Conservation (phyloP, 2,888 invertebrate species). For the Subacronicta megacephala region DNA sequence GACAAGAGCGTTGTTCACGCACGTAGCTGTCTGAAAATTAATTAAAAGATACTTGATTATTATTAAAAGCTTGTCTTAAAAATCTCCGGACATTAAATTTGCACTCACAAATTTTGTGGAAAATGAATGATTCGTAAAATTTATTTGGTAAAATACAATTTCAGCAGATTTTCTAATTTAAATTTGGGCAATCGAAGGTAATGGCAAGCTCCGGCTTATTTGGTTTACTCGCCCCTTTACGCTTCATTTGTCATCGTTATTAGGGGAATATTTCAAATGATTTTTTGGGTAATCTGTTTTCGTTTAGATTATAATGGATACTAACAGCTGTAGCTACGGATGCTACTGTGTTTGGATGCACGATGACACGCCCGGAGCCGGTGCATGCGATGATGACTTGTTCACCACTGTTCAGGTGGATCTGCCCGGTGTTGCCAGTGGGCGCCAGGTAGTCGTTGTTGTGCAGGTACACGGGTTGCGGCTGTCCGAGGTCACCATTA, state of each 20-base stretch:
- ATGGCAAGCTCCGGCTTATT: background rate
- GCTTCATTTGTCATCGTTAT: background rate
- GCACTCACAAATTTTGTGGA: background rate
- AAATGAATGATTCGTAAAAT: background rate
- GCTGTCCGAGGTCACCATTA: constrained; percentile 86
- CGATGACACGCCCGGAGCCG: constrained; percentile 71
- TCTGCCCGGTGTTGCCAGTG: constrained; percentile 72
- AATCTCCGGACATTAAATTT: background rate
- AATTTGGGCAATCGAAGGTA: background rate
- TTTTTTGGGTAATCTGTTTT: background rate
- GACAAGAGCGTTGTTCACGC: constrained; percentile 69
- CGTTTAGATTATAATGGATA: constrained; percentile 15
- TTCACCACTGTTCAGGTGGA: constrained; percentile 71
- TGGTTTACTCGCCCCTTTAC: background rate
- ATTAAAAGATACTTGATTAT: background rate
- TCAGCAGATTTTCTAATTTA: background rate
- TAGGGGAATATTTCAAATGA: background rate
- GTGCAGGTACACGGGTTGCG: constrained; percentile 90
- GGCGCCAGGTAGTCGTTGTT: constrained; percentile 73
- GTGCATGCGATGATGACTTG: constrained; percentile 76
- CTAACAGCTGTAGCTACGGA: constrained; percentile 71
- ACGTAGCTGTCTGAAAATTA: constrained; percentile 70
- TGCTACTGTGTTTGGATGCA: constrained; percentile 70
- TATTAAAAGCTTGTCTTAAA: background rate
- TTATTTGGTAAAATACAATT: background rate